Conservation (phyloP, 1,140 invertebrate species). For the Micrasema longulum region DNA sequence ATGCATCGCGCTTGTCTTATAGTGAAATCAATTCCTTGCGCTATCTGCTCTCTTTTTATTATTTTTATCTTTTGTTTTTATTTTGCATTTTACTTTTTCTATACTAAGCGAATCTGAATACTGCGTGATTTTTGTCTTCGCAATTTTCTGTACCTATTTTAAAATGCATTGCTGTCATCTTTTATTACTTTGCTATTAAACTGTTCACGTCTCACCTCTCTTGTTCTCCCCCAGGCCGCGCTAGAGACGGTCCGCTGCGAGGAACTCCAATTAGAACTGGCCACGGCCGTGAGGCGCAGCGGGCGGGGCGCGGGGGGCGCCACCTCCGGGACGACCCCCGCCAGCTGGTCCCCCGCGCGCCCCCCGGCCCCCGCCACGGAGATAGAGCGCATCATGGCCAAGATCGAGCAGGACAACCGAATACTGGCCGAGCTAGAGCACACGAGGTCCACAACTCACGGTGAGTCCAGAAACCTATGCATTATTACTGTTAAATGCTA, state of each 20-base stretch:
- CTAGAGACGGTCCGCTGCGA: constrained; percentile 90
- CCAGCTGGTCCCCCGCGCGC: constrained; percentile 65
- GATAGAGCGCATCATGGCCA: constrained; percentile 94
- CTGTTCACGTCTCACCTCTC: background rate
- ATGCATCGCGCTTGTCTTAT: no score
- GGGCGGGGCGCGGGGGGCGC: constrained; percentile 56
- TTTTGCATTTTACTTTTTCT: no score
- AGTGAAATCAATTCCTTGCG: no score
- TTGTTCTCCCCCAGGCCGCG: constrained; percentile 69
- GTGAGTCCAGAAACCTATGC: no score
- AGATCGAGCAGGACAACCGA: constrained; percentile 90
- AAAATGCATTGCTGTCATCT: no score
- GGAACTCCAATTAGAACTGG: constrained; percentile 88
- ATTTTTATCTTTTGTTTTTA: no score
- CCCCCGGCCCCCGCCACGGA: constrained; percentile 78
- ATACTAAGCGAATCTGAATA: no score
- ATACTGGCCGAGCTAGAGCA: constrained; percentile 92
- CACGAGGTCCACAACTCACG: constrained; percentile 72
- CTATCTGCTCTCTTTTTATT: no score
- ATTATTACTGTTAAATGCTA: no score
- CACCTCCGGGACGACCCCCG: constrained; percentile 58
- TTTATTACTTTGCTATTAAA: no score
- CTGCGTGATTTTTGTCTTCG: no score
- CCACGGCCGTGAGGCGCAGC: constrained; percentile 66
- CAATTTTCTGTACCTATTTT: no score